A percentile compares a stretch with the other conserved stretches of the same genome.
These are phyloP conservation scores for Erpetoichthys calabaricus DNA, from an alignment of 2,797 vertebrate species.

Conservation along the genomic window DNA sequence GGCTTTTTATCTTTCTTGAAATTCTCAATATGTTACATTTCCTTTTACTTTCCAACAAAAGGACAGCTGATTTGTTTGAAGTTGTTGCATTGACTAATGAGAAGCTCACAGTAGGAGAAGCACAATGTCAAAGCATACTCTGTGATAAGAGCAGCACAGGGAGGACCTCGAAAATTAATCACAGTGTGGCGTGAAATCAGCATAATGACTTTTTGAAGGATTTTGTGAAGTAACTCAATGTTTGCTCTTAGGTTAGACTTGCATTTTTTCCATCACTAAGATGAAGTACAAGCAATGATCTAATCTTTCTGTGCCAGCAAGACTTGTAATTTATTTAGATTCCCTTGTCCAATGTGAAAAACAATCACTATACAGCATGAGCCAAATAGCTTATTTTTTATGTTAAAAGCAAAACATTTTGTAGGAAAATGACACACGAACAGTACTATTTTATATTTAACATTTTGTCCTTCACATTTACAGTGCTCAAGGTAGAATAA, in stretches of 20 bases:
- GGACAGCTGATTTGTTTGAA: slow-evolving; percentile 52
- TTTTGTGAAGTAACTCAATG: slow-evolving; percentile 42
- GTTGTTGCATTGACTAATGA: slow-evolving; percentile 48
- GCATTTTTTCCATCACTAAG: too few species aligned
- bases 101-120: slow-evolving; percentile 38
- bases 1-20: slow-evolving; percentile 24
- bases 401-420: too few species aligned
- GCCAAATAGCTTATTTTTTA: too few species aligned
- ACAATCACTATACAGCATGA: too few species aligned
- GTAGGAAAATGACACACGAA: too few species aligned
- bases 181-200: slow-evolving; percentile 35
- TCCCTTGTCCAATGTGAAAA: too few species aligned
- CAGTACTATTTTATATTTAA: too few species aligned
- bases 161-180: slow-evolving; percentile 33
- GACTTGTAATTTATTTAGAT: too few species aligned
- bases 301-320: too few species aligned
- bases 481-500: too few species aligned
- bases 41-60: slow-evolving; percentile 50
- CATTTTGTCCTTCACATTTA: too few species aligned
- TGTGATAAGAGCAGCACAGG: slow-evolving; percentile 42
- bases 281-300: too few species aligned
- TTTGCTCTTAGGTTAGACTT: slow-evolving; percentile 22
- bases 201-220: slow-evolving; percentile 34
- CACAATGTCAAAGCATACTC: slow-evolving; percentile 39
- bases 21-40: slow-evolving; percentile 43